phyloP scores from a whole-genome alignment of 2,888 invertebrate genomes.

The Sminthurinus aureus region DNA sequence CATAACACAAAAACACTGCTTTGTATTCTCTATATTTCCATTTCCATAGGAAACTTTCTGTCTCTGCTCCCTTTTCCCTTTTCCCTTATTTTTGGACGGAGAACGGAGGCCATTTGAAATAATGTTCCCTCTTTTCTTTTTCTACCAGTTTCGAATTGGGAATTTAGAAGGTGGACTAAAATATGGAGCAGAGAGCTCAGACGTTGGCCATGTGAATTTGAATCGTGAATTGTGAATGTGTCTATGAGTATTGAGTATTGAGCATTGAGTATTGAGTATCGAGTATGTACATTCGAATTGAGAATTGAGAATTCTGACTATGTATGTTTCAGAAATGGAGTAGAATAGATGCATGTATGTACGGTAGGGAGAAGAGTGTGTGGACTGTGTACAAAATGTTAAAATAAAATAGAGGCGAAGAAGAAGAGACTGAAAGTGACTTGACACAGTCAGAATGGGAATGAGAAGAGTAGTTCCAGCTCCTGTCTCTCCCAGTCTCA shows the following conservation, averaged over 20 bases:
- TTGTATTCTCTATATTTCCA: not conserved
- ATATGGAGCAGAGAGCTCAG: not conserved
- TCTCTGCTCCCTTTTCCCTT: not conserved
- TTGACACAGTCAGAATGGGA: not conserved
- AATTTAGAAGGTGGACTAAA: constrained; percentile 32
- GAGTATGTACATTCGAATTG: too few relatives aligned
- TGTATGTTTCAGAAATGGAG: too few relatives aligned
- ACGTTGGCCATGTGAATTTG: not conserved
- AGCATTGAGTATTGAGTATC: too few relatives aligned
- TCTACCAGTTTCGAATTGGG: not conserved
- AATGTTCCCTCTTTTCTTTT: constrained; percentile 25
- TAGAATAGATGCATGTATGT: too few relatives aligned
- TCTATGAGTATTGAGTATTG: too few relatives aligned
- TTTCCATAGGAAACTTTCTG: not conserved
- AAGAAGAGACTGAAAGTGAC: too few relatives aligned
- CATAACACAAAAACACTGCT: too few relatives aligned
- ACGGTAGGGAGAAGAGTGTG: too few relatives aligned
- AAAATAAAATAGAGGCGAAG: not conserved
- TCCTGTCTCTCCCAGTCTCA: not conserved
- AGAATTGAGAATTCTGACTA: too few relatives aligned
- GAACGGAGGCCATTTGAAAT: constrained; percentile 26
- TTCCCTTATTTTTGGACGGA: not conserved
- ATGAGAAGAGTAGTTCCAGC: not conserved
- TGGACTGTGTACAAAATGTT: not conserved
- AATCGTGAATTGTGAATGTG: too few relatives aligned